Conservation (phyloP, 1,140 invertebrate species). For the Drosophila subpulchrella region DNA sequence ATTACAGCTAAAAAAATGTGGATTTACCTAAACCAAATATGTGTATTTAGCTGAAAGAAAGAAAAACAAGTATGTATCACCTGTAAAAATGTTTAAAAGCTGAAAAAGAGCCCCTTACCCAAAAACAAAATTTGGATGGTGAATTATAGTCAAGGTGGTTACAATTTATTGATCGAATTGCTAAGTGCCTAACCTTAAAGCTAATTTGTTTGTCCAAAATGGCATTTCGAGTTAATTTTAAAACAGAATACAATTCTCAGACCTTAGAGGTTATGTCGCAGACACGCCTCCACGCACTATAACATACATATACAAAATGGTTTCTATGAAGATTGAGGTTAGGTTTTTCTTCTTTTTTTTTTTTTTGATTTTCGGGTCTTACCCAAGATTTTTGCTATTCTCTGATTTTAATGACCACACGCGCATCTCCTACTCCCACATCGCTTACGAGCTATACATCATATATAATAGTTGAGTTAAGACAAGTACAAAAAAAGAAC, state of each 20-base stretch:
- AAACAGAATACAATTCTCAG: slow-evolving; percentile 1
- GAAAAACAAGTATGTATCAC: too few species aligned
- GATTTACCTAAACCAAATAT: too few species aligned
- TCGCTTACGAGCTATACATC: slow-evolving; percentile 17
- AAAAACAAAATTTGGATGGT: not conserved
- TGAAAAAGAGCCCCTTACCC: not conserved
- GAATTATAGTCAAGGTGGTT: slow-evolving; percentile 19
- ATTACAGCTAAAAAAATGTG: too few species aligned
- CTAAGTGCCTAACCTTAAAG: slow-evolving; percentile 14
- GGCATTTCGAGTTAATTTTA: slow-evolving; percentile 3
- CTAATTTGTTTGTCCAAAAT: slow-evolving; percentile 4
- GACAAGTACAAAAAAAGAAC: slow-evolving; percentile 4
- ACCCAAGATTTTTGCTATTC: not conserved
- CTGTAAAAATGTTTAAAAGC: not conserved
- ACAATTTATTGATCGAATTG: slow-evolving; percentile 35
- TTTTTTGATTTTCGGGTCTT: not conserved
- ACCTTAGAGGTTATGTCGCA: slow-evolving; percentile 23
- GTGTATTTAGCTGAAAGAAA: not conserved
- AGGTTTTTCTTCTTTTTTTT: not conserved
- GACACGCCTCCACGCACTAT: slow-evolving; percentile 7
- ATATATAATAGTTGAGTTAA: slow-evolving; percentile 3
- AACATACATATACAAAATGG: not conserved
- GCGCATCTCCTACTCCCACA: slow-evolving; percentile 10
- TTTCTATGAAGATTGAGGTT: slow-evolving; percentile 12
- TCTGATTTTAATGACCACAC: not conserved